phyloP scores from a whole-genome alignment of 2,888 invertebrate genomes.

The Trypoxylon attenuatum region DNA sequence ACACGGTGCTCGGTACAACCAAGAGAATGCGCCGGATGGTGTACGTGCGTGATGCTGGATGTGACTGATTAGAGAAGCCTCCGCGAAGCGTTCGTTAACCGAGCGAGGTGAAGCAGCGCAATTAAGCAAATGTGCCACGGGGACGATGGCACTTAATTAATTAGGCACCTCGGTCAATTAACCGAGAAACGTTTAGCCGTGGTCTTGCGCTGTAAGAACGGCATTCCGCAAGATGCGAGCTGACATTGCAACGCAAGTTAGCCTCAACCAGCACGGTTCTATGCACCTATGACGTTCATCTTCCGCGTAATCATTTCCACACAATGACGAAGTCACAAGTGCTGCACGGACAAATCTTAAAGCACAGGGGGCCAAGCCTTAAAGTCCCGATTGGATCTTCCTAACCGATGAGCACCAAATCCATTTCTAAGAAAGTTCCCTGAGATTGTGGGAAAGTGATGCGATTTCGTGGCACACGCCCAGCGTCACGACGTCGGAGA shows the following conservation, averaged over 20 bases:
- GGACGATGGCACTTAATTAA: slow-evolving; percentile 62
- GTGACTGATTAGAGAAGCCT: slow-evolving; percentile 24
- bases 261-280: slow-evolving; percentile 2
- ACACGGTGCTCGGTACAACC: slow-evolving; percentile 17
- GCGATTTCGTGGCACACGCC: slow-evolving; percentile 16
- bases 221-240: slow-evolving; percentile 32
- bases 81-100: slow-evolving; percentile 44
- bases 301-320: slow-evolving; percentile 62
- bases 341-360: slow-evolving; percentile 8
- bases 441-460: slow-evolving; percentile 31
- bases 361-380: slow-evolving; percentile 15
- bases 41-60: slow-evolving; percentile 17
- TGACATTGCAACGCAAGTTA: slow-evolving; percentile 13
- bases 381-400: slow-evolving; percentile 35
- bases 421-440: slow-evolving; percentile 31
- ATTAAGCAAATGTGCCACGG: slow-evolving; percentile 64
- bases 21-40: no score
- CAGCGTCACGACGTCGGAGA: slow-evolving; percentile 22
- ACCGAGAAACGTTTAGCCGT: slow-evolving; percentile 53
- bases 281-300: slow-evolving; percentile 20
- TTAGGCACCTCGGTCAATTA: slow-evolving; percentile 64
- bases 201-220: slow-evolving; percentile 22
- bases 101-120: slow-evolving; percentile 38
- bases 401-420: slow-evolving; percentile 28
- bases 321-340: slow-evolving; percentile 48